Conservation (phyloP, 1,140 invertebrate species). For the Solenopsis invicta region DNA sequence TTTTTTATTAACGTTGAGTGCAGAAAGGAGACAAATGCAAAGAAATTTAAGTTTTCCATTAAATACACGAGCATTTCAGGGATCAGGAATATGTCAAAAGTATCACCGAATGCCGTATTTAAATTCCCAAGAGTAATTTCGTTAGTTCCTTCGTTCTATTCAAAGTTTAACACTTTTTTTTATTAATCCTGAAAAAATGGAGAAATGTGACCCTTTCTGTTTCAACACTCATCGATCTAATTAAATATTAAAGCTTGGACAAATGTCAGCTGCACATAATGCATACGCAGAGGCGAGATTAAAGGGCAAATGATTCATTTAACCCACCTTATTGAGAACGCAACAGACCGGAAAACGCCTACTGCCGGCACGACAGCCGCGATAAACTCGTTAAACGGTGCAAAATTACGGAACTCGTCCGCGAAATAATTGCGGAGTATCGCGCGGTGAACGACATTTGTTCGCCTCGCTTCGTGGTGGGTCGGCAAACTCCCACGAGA, state of each 20-base stretch:
- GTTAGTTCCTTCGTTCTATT: too few species aligned
- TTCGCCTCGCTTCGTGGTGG: conserved; percentile 41
- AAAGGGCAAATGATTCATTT: conserved; percentile 41
- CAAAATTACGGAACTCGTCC: conserved; percentile 63
- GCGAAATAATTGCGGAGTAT: conserved; percentile 33
- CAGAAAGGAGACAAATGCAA: too few species aligned
- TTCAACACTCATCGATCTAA: background rate
- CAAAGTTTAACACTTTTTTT: too few species aligned
- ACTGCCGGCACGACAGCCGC: conserved; percentile 21
- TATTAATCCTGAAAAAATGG: too few species aligned
- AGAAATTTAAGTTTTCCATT: too few species aligned
- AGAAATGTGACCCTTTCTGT: too few species aligned
- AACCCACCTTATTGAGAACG: conserved; percentile 47
- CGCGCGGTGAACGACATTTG: conserved; percentile 37
- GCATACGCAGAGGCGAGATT: background rate
- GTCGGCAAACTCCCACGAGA: conserved; percentile 6
- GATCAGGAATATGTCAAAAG: too few species aligned
- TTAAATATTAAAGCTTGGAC: conserved; percentile 4
- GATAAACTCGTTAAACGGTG: conserved; percentile 55
- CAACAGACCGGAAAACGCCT: conserved; percentile 48
- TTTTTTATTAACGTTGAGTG: too few species aligned
- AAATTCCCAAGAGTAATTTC: too few species aligned
- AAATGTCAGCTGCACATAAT: background rate
- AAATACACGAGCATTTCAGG: too few species aligned
- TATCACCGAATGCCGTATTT: too few species aligned